Conservation (phyloP, 2,113 vertebrate genomes). For the Alaudala cheleensis region DNA sequence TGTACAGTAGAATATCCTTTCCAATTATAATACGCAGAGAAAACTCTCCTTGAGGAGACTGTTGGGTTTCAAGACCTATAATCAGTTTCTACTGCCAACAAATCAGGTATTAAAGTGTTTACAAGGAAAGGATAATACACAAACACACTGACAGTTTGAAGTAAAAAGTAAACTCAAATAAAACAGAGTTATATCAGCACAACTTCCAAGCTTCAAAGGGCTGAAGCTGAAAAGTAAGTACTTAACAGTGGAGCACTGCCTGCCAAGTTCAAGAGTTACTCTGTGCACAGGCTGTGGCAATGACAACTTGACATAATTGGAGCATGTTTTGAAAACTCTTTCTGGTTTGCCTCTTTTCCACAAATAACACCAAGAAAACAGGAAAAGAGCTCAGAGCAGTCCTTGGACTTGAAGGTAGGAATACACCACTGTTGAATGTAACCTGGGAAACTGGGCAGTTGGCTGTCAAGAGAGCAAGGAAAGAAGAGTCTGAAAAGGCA, state of each 20-base stretch:
- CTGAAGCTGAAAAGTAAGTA: neutral
- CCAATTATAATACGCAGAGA: neutral
- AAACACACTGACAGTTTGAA: neutral
- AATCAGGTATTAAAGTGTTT: neutral
- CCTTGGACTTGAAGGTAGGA: slow-evolving; percentile 17
- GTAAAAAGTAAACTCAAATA: neutral
- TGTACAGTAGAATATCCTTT: neutral
- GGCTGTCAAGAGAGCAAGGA: neutral
- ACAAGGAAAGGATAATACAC: neutral
- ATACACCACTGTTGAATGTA: neutral
- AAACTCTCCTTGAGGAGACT: neutral
- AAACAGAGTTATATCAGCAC: neutral
- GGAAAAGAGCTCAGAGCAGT: neutral
- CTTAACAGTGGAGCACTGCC: neutral
- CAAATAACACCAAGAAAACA: slow-evolving; percentile 21
- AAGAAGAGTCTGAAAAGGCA: neutral
- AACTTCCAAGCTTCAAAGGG: neutral
- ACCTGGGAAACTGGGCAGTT: slow-evolving; percentile 4
- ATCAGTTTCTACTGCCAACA: neutral
- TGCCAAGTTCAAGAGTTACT: slow-evolving; percentile 20
- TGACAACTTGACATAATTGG: slow-evolving; percentile 51
- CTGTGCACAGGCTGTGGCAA: neutral
- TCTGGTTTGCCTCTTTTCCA: slow-evolving; percentile 12
- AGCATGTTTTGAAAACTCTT: slow-evolving; percentile 51
- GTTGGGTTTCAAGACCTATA: neutral